Base-by-base conservation (phyloP, 2,113 vertebrate genomes). In the Campylomormyrus numenius region DNA sequence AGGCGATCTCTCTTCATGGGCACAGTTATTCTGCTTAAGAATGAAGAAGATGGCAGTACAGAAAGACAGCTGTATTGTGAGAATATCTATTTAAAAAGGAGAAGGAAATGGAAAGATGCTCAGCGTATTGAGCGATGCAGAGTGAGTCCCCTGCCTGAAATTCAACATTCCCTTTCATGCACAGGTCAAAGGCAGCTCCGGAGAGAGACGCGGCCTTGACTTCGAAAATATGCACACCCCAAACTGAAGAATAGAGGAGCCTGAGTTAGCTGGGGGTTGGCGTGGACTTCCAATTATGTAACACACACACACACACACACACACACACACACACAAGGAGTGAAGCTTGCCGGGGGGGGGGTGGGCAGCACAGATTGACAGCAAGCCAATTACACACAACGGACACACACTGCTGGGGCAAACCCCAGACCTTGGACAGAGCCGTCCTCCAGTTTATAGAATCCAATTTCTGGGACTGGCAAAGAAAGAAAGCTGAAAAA, bases 131-230 rank as follows among this genome's bases (percentile, higher is more conserved):
- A 91, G 56, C 83, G 39, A 42, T 91, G 74, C 42, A 83, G 5
- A 83, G 87, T 91, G 11, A 27, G 11, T 45, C 39, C 21, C 91
- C 92, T 89, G 90, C 74, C 93, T 93, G 90, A 90, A 91, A 92
- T 90, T 89, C 91, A 17, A 46, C 92, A 95, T 95, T 95, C 95
- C 89, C 90, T 95, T 95, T 96, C 94, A 95, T 95, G 91, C 50
- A 19, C 83, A 87, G 93, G 95, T 94, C 94, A 93, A 93, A 95
- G 91, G 90, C 19, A 52, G 89, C 91, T 93, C 92, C 92, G n/a
- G 3, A 17, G 93, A 94, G 93, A 92, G 92, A 85, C 84, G 91
- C 89, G 77, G 24, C 90, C 91, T 90, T 70, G 90, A 90, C 92
- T 92, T 92, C 91, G 92, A 92, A 89, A 89, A 93, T 31, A 88